Base-by-base conservation (phyloP, 2,797 vertebrate species). In the Gambusia yucatana region DNA sequence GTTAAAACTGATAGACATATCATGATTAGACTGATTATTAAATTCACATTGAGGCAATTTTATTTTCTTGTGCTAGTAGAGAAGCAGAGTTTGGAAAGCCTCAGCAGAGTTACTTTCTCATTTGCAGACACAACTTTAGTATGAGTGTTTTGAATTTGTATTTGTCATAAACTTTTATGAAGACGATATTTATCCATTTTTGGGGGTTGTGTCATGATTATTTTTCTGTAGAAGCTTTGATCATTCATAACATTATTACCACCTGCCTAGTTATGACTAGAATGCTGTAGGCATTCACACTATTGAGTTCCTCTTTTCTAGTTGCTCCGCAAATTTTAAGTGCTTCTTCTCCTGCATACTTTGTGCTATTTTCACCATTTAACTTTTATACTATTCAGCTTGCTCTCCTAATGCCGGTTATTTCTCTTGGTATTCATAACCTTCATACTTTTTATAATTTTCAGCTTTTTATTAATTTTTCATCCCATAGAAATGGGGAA, bases 1-100 rank as follows among this genome's bases (percentile, higher is more conserved):
- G 50, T 71, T 84, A 76, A 78, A 76, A 79, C 74, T 72, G 69
- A 77, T 76, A 82, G 43, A 73, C 8, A 73, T 41, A 63, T 85
- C 7, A 20, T 72, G 10, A 48, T 75, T 63, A 72, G 33, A 78
- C 28, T 70, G 50, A 86, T 59, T 52, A 72, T 81, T 63, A 73
- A 39, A 72, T 30, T 80, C 44, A 55, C 33, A 65, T 39, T 30
- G 14, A 77, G 44, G 74, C 77, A 61, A 81, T 72, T 71, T 78
- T 36, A 77, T 50, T 74, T 41, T 75, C 73, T 76, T 55, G 11
- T 77, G 75, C 67, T 3, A 44, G 6, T 6, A 47, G 28, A 55
- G 47, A 78, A 39, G 48, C 50, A 79, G 76, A 76, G 36, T 82
- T 77, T 52, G 1, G 2, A 55, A 75, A 72, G 4, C 17, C 81